phyloP scores from a whole-genome alignment of 2,797 vertebrate species.

The Gobio occitaniae region DNA sequence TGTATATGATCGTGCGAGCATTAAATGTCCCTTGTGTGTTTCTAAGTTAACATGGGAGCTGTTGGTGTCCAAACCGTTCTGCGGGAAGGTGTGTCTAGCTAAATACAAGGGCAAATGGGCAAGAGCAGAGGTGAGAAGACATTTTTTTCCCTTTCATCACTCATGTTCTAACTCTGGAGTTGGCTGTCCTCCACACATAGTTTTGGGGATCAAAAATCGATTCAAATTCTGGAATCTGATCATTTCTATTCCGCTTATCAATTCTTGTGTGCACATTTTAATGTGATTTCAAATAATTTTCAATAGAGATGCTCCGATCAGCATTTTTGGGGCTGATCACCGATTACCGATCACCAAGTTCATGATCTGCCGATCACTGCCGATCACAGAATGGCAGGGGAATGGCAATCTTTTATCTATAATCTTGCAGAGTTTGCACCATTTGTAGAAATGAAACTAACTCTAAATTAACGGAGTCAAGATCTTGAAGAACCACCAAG shows the following conservation, averaged over 20 bases:
- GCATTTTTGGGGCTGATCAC: too few relatives aligned
- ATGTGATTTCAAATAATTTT: neutral
- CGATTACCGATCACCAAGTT: too few relatives aligned
- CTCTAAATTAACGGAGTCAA: too few relatives aligned
- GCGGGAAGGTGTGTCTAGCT: conserved; percentile 89
- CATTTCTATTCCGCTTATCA: neutral
- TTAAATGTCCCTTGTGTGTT: conserved; percentile 47
- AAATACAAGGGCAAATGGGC: conserved; percentile 88
- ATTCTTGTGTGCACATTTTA: neutral
- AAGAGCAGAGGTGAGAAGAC: conserved; percentile 86
- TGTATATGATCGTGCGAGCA: neutral
- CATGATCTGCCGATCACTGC: too few relatives aligned
- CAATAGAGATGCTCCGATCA: too few relatives aligned
- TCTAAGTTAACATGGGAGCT: conserved; percentile 79
- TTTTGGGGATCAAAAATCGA: neutral
- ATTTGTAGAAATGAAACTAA: too few relatives aligned
- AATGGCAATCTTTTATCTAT: too few relatives aligned
- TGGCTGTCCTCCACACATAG: neutral
- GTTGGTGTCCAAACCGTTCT: conserved; percentile 86
- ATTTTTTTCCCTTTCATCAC: neutral
- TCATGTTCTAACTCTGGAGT: neutral
- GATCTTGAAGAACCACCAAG: too few relatives aligned
- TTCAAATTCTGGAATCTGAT: neutral
- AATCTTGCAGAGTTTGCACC: too few relatives aligned
- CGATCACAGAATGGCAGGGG: too few relatives aligned